These are phyloP conservation scores for Mizuhopecten yessoensis DNA, from an alignment of 1,140 invertebrate species.

Conservation along the genomic window DNA sequence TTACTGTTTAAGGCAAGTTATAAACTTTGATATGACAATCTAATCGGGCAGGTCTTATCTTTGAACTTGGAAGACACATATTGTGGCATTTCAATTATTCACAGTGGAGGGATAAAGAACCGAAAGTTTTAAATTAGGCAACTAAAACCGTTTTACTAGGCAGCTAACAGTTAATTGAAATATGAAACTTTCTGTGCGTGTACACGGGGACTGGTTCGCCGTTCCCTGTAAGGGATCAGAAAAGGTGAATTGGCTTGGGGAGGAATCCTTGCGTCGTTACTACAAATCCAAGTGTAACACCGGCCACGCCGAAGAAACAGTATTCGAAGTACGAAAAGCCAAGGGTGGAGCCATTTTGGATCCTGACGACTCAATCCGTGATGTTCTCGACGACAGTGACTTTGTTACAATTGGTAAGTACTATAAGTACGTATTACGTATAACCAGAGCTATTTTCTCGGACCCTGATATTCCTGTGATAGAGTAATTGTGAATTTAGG, in stretches of 20 bases:
- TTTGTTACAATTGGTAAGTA: slow-evolving; percentile 87
- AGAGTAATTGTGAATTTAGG: too few relatives aligned
- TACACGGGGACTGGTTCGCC: slow-evolving; percentile 87
- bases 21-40: neutral
- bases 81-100: neutral
- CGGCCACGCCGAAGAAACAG: slow-evolving; percentile 79
- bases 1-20: neutral
- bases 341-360: slow-evolving; percentile 87
- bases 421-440: neutral
- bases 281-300: slow-evolving; percentile 77
- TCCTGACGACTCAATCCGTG: slow-evolving; percentile 85
- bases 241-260: slow-evolving; percentile 86
- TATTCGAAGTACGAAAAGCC: slow-evolving; percentile 87
- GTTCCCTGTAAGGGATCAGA: slow-evolving; percentile 85
- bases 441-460: too few relatives aligned
- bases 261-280: slow-evolving; percentile 86
- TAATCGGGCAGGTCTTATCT: neutral
- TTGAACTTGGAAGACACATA: neutral
- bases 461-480: too few relatives aligned
- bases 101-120: neutral
- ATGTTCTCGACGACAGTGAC: slow-evolving; percentile 88
- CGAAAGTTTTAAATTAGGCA: neutral
- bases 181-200: slow-evolving; percentile 88
- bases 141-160: neutral
- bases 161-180: neutral